Base-by-base conservation (phyloP, 2,888 invertebrate genomes). In the Aporophyla lueneburgensis region DNA sequence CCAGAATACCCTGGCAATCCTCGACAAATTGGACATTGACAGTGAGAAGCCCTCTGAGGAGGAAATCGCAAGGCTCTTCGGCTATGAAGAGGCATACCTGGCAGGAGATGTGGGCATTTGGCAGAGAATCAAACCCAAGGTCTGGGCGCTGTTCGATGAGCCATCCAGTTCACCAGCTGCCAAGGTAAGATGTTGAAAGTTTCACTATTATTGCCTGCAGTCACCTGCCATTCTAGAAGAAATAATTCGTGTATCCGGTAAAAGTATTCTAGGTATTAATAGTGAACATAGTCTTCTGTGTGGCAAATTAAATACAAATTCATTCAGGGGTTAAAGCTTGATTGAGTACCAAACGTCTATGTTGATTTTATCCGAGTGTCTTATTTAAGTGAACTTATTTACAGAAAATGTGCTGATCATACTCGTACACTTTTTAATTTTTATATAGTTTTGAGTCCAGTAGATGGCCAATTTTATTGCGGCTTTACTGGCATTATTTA, bases 71-170 rank as follows among this genome's bases (percentile, higher is more conserved):
- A 97, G 99, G 87, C 97, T 99, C 92, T 99, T 99, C 94, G 99
- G 99, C 19, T 98, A 98, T 94, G 98, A 99, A 93, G 98, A 99
- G 91, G 98, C 98, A 53, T 98, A 98, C 92, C 97, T 98, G 87
- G 97, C 97, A 65, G 99, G 98, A 9, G 98, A 98, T 62, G 96
- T 98, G 73, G 98, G 98, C 16, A 97, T 97, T 85, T 99, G 99
- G 99, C 99, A 99, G 96, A 97, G 98, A 83, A 96, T 99, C 87
- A 99, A 99, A 92, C 99, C 99, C 9, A 98, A 98, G 93, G 97
- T 99, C 70, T 99, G 99, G 99, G 98, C 99, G 6, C 96, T 99
- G 74, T 99, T 99, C 93, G 99, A 99, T 92, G 99, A 99, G 94
- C 99, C 99, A 0, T 99, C 99, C 90, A 99, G 99, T 85, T 99